Percentiles rank a stretch among this genome's conserved stretches.
Evolutionary conservation across 2,113 vertebrate genomes (phyloP).

Genomic region (Tachysurus fulvidraco): DNA sequence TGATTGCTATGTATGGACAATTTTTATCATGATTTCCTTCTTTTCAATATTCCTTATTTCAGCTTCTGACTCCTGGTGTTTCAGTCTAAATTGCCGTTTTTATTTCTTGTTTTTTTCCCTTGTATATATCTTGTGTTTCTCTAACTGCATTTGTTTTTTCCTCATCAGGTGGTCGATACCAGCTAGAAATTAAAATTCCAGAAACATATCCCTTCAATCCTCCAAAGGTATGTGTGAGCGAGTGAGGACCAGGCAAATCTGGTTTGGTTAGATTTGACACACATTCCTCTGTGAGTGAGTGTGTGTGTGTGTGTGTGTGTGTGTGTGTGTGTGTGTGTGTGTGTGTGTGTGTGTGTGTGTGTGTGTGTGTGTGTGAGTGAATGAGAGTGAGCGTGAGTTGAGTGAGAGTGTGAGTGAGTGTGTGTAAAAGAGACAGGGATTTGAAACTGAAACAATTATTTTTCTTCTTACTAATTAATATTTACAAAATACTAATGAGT

Average conservation of each 20-base stretch:
- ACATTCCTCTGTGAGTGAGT: background rate
- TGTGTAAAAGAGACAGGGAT: background rate
- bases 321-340: background rate
- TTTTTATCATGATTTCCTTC: background rate
- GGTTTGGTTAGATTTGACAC: slow-evolving; percentile 18
- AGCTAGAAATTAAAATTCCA: slow-evolving; percentile 83
- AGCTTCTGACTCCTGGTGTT: background rate
- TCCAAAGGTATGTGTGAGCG: slow-evolving; percentile 70
- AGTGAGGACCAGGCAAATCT: background rate
- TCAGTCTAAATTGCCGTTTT: background rate
- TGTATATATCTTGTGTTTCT: background rate
- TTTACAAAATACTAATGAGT: background rate
- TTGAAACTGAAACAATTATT: background rate
- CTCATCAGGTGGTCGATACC: slow-evolving; percentile 75
- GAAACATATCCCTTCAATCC: slow-evolving; percentile 83
- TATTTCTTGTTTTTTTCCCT: background rate
- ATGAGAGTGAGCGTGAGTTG: background rate
- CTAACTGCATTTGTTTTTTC: background rate
- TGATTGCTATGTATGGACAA: background rate
- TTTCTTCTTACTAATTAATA: background rate
- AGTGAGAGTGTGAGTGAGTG: background rate
- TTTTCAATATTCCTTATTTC: no score
- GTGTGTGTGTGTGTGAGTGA: background rate
- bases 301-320: background rate
- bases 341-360: no score